phyloP scores from a whole-genome alignment of 1,140 invertebrate species.

The Drosophila aff. region DNA sequence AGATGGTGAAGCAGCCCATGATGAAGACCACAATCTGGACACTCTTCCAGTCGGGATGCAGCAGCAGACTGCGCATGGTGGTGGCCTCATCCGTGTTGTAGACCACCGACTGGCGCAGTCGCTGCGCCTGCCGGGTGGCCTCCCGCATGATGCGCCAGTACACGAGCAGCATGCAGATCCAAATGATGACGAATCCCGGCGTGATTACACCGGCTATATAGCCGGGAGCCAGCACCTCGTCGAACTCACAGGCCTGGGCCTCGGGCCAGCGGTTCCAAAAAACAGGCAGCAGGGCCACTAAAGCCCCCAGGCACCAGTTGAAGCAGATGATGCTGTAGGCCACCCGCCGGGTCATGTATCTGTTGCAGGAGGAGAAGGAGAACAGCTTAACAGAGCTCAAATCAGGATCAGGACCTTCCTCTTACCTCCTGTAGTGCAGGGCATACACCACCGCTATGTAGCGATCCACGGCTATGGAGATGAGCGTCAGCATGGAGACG shows the following conservation, averaged over 20 bases:
- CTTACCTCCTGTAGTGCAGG: conserved; percentile 89
- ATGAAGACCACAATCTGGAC: conserved; percentile 91
- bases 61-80: conserved; percentile 80
- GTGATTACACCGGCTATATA: conserved; percentile 89
- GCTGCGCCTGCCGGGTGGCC: conserved; percentile 88
- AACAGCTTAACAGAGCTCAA: background rate
- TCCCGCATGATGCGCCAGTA: conserved; percentile 91
- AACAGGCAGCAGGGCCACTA: conserved; percentile 88
- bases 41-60: conserved; percentile 89
- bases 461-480: conserved; percentile 93
- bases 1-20: conserved; percentile 90
- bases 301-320: conserved; percentile 88
- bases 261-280: conserved; percentile 90
- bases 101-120: conserved; percentile 86
- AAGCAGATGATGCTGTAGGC: conserved; percentile 87
- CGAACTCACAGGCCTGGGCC: conserved; percentile 86
- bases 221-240: conserved; percentile 77
- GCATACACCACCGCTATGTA: conserved; percentile 94
- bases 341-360: conserved; percentile 87
- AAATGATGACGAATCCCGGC: conserved; percentile 89
- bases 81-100: conserved; percentile 84
- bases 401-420: rapidly evolving
- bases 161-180: conserved; percentile 90
- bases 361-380: background rate
- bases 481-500: conserved; percentile 92